These are phyloP conservation scores for Sclerurus mexicanus DNA, from an alignment of 2,113 vertebrate species.

Conservation along the genomic window DNA sequence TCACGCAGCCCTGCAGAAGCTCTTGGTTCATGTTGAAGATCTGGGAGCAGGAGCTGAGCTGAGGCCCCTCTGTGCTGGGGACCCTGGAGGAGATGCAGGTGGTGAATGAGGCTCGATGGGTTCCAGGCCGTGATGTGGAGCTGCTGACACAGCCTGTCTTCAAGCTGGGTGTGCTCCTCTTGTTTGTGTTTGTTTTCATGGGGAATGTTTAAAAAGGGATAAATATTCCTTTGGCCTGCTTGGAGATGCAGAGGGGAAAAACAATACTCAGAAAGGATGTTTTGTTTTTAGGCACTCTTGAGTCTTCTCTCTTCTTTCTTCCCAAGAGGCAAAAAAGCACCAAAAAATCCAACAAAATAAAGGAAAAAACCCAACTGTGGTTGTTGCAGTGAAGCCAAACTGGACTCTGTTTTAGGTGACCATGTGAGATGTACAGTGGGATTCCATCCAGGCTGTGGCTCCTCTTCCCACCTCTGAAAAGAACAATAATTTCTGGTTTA, in stretches of 20 bases:
- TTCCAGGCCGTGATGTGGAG: slow-evolving; percentile 18
- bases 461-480: not conserved
- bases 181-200: slow-evolving; percentile 28
- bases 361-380: not conserved
- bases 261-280: not conserved
- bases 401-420: not conserved
- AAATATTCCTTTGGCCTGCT: slow-evolving; percentile 45
- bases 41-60: not conserved
- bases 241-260: not conserved
- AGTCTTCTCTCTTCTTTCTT: not conserved
- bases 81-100: not conserved
- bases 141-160: slow-evolving; percentile 18
- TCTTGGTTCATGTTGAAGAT: rapidly evolving
- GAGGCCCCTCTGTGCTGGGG: not conserved
- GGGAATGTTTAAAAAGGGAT: slow-evolving; percentile 31
- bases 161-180: slow-evolving; percentile 21
- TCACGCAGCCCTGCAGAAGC: rapidly evolving
- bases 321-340: not conserved
- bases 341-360: not conserved
- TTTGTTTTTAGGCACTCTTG: slow-evolving; percentile 4
- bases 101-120: not conserved
- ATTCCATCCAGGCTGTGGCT: not conserved
- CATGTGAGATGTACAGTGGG: not conserved
- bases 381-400: not conserved
- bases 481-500: not conserved